Evolutionary conservation across 2,113 vertebrate species (phyloP), one percentile per base, ranked within the genome.

Genomic region (Anoplopoma fimbria): DNA sequence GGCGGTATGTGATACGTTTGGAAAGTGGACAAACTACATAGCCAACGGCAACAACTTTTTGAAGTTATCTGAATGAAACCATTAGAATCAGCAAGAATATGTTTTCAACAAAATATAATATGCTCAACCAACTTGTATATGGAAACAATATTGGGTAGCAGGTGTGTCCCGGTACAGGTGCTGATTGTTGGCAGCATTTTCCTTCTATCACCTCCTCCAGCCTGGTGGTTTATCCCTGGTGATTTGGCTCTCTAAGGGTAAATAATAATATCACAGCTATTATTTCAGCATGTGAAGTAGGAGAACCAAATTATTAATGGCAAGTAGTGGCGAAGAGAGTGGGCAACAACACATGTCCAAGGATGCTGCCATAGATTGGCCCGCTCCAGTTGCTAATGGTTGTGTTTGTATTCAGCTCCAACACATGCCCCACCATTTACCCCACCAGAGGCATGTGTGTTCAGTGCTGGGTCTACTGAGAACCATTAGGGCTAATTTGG

Each of bases 331-430:
- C 76, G 31, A 23, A 67, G 36, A 73, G 34, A 75, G 21, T 2
- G 6, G 53, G 69, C 57, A 79, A 73, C 74, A 74, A 63, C 86
- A 85, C 81, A 58, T 77, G 74, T 81, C 58, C 83, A 89, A 81
- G 84, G 79, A 90, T 51, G 49, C 42, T 49, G 17, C 69, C 80
- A 55, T 51, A 64, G 61, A 87, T 38, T 75, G 62, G 82, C 83
- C 58, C 38, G 60, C 86, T 83, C 74, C 83, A 86, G 62, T 82
- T 75, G 55, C 77, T 92, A 92, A 93, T 93, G 57, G 58, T 60
- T 68, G 45, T 82, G 86, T 93, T 91, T 85, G 89, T 90, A 92
- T 93, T 91, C 93, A 75, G 73, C 62, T 83, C 38, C 61, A 40
- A 72, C 75, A 40, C 84, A 68, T 38, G 53, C 65, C 51, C 62